Evolutionary conservation across 2,888 invertebrate genomes (phyloP).

Genomic region (Drosophila colorata): DNA sequence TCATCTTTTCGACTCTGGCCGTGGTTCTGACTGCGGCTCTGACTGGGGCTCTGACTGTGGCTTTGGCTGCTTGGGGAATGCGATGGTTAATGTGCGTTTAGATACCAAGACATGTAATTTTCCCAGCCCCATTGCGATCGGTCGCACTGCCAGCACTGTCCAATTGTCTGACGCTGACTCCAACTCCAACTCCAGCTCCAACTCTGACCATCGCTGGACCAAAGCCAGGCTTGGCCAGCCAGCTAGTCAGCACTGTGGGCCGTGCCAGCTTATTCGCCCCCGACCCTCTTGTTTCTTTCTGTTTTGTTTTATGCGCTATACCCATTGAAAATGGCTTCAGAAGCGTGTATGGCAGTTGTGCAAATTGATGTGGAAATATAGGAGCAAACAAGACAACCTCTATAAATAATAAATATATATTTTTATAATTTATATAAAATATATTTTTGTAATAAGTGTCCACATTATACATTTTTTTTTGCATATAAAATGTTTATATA

Average conservation of each 20-base stretch:
- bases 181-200: slow-evolving; percentile 8
- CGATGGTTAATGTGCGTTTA: slow-evolving; percentile 80
- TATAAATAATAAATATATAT: too few relatives aligned
- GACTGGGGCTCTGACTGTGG: background rate
- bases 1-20: slow-evolving; percentile 9
- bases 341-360: too few relatives aligned
- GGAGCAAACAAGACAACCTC: too few relatives aligned
- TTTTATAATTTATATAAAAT: too few relatives aligned
- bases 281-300: slow-evolving; percentile 7
- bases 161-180: slow-evolving; percentile 29
- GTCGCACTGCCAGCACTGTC: slow-evolving; percentile 23
- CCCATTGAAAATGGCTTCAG: background rate
- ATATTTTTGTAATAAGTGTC: too few relatives aligned
- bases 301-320: background rate
- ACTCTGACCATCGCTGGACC: slow-evolving; percentile 5
- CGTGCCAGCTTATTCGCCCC: slow-evolving; percentile 31
- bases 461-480: too few relatives aligned
- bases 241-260: slow-evolving; percentile 26
- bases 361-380: too few relatives aligned
- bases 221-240: background rate
- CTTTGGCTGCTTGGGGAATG: slow-evolving; percentile 53
- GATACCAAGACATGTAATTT: slow-evolving; percentile 79
- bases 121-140: slow-evolving; percentile 65
- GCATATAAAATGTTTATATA: too few relatives aligned
- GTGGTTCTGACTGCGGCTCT: slow-evolving; percentile 7